Evolutionary conservation across 2,888 invertebrate species (phyloP), one percentile per base, ranked within the genome.

Genomic region (Monopis laevigella): DNA sequence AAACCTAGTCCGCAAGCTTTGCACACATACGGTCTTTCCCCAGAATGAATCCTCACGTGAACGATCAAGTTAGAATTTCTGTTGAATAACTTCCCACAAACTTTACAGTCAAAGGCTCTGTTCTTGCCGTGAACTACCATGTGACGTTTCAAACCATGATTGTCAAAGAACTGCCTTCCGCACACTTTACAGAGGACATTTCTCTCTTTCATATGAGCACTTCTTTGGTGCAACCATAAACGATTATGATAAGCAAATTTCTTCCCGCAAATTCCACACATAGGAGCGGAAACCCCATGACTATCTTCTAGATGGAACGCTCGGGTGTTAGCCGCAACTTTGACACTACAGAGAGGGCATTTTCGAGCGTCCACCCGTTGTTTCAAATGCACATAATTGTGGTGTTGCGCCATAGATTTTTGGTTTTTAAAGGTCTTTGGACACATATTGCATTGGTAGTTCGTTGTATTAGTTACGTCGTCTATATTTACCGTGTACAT

Each of bases 311-410:
- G 46, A 34, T 71, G 71, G 7, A 49, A 54, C 0, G 66, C 59
- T 10, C 63, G 46, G 2, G 56, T 29, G 14, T 63, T 49, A 0
- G 50, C 53, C 0, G 68, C 52, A 0, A 69, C 49, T 44, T 51
- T 61, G 19, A 54, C 52, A 4, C 57, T 52, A 40, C 70, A 70
- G 14, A 58, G 53, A 2, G 59, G 58, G 34, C 70, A 71, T 27
- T 63, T 58, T 1, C 63, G 46, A 1, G 56, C 48, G 19, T 51
- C 51, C 0, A 62, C 41, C 8, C 18, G 40, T 13, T 27, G 21
- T 40, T 43, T 45, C 2, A 45, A 34, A 17, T 45, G 45, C 1
- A 45, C 43, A 1, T 39, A 39, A 2, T 43, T 41, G 26, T 45
- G 42, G 28, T 45, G 45, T 18, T 45, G 45, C 1, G 27, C 21